Evolutionary conservation across 2,888 invertebrate species (phyloP).

Genomic region (Clepsis dumicolana): DNA sequence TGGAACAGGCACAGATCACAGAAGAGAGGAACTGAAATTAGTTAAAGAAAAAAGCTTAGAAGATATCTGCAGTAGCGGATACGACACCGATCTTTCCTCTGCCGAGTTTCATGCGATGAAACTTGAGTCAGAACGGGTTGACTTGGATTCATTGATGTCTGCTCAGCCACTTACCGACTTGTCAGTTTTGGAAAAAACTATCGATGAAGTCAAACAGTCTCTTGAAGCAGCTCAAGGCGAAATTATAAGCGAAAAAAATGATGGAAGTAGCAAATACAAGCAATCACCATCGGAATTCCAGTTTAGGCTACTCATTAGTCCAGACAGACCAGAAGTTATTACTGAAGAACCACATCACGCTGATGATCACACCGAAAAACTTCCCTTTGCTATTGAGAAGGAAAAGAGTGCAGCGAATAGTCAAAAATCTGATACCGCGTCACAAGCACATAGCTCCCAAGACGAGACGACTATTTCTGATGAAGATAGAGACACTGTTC

Average conservation of each 20-base stretch:
- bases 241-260: slow-evolving; percentile 88
- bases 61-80: slow-evolving; percentile 90
- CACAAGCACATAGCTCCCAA: slow-evolving; percentile 74
- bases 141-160: slow-evolving; percentile 82
- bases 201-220: slow-evolving; percentile 90
- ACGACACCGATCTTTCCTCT: slow-evolving; percentile 88
- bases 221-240: slow-evolving; percentile 90
- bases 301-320: slow-evolving; percentile 87
- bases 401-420: slow-evolving; percentile 63
- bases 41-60: slow-evolving; percentile 85
- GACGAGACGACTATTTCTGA: slow-evolving; percentile 84
- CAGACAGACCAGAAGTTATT: slow-evolving; percentile 85
- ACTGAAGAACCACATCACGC: slow-evolving; percentile 85
- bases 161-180: slow-evolving; percentile 82
- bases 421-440: slow-evolving; percentile 76
- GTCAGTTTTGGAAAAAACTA: slow-evolving; percentile 88
- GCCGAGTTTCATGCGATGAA: slow-evolving; percentile 86
- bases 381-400: slow-evolving; percentile 54
- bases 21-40: slow-evolving; percentile 77
- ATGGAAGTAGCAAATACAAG: slow-evolving; percentile 89
- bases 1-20: slow-evolving; percentile 70
- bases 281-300: slow-evolving; percentile 92
- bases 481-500: slow-evolving; percentile 81
- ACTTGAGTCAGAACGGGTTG: slow-evolving; percentile 82
- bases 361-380: slow-evolving; percentile 70